Conservation (phyloP, 2,113 vertebrate species). For the Nannobrachium achirus region DNA sequence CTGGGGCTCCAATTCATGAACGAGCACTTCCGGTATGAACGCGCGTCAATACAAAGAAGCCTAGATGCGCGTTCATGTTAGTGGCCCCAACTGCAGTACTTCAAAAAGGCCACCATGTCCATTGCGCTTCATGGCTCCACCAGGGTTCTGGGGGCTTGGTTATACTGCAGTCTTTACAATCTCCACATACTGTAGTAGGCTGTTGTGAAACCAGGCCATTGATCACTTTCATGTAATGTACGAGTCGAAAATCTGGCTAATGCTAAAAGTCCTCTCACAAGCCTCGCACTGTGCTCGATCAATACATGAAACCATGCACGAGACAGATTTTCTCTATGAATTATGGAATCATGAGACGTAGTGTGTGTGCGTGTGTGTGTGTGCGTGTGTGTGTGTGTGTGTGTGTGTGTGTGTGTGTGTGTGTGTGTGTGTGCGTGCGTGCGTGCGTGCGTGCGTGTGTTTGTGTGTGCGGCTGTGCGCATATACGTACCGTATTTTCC, state of each 20-base stretch:
- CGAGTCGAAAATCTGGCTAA: not conserved
- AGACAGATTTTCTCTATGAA: slow-evolving; percentile 37
- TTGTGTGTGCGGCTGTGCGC: slow-evolving; percentile 36
- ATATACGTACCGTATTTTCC: no score
- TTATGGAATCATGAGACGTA: slow-evolving; percentile 43
- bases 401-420: not conserved
- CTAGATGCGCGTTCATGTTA: no score
- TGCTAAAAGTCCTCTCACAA: slow-evolving; percentile 8
- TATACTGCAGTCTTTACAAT: slow-evolving; percentile 2
- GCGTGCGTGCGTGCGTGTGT: not conserved
- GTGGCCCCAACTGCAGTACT: no score
- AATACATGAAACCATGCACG: slow-evolving; percentile 7
- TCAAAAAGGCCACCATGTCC: no score
- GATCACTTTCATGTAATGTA: slow-evolving; percentile 10
- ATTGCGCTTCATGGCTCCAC: no score
- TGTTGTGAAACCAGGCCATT: slow-evolving; percentile 14
- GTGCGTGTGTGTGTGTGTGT: not conserved
- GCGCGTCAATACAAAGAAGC: no score
- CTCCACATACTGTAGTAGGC: not conserved
- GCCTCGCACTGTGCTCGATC: not conserved
- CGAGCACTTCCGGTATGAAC: no score
- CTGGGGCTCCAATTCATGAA: no score
- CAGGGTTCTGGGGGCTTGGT: no score
- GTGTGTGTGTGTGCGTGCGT: not conserved
- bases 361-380: not conserved